Conservation (phyloP, 1,140 invertebrate species). For the Brachionus manjavacas region DNA sequence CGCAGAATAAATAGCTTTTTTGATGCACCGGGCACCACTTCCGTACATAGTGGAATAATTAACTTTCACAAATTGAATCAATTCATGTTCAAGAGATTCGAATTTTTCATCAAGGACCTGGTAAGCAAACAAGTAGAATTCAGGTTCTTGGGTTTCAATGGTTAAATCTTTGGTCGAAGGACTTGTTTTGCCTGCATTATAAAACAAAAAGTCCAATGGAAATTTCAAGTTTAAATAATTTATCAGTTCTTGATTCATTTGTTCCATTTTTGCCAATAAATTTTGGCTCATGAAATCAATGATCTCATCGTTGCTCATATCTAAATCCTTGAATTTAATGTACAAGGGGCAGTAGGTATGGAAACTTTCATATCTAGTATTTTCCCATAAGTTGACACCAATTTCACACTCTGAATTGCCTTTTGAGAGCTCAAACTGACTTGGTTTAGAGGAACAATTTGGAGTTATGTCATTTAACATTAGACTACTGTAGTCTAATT, state of each 20-base stretch:
- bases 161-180: background rate
- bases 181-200: background rate
- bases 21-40: background rate
- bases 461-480: background rate
- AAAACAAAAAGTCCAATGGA: conserved; percentile 13
- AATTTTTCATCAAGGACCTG: conserved; percentile 12
- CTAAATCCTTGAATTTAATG: background rate
- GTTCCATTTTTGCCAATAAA: background rate
- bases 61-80: background rate
- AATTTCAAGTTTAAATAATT: background rate
- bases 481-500: background rate
- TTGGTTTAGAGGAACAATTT: background rate
- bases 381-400: background rate
- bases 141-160: background rate
- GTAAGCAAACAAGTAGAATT: background rate
- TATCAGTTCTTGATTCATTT: background rate
- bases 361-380: background rate
- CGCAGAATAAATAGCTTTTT: background rate
- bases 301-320: background rate
- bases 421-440: background rate
- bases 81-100: background rate
- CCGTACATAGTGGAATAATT: background rate
- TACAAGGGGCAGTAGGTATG: background rate
- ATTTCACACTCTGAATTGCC: background rate
- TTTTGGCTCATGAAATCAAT: background rate